Conservation (phyloP, 2,888 invertebrate genomes). For the Meteorus colon region DNA sequence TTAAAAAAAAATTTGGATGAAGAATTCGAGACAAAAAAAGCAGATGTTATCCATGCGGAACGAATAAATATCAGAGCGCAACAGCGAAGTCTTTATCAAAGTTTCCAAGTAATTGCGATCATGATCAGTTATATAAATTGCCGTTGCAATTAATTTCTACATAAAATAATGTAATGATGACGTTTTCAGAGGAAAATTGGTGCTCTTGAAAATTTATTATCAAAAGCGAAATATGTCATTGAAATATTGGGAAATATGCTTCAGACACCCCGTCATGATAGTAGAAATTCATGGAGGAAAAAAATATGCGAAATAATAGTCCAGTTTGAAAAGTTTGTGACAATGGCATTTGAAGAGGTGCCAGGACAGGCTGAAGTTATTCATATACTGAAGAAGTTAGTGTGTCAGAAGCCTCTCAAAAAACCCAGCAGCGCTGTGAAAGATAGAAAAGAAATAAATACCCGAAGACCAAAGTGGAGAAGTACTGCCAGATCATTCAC, state of each 20-base stretch:
- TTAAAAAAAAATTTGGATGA: constrained; percentile 56
- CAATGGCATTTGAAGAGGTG: constrained; percentile 71
- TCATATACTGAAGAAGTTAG: constrained; percentile 55
- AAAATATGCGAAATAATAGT: constrained; percentile 69
- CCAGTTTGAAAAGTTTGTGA: constrained; percentile 75
- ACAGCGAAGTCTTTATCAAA: constrained; percentile 45
- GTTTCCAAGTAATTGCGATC: constrained; percentile 56
- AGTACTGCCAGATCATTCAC: not conserved
- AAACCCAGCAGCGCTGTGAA: constrained; percentile 24
- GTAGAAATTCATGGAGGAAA: constrained; percentile 59
- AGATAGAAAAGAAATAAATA: constrained; percentile 14
- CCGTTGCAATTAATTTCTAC: not conserved
- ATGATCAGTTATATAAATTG: constrained; percentile 10
- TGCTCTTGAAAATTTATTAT: constrained; percentile 53
- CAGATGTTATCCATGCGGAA: constrained; percentile 58
- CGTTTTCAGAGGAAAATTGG: constrained; percentile 56
- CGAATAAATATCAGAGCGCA: constrained; percentile 56
- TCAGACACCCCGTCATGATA: constrained; percentile 32
- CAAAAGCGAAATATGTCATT: constrained; percentile 48
- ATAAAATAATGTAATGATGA: not conserved
- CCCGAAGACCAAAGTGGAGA: constrained; percentile 1
- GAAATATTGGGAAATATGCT: constrained; percentile 43
- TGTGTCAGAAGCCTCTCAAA: not conserved
- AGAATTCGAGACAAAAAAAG: constrained; percentile 55
- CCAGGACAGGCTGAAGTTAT: constrained; percentile 75